A percentile compares a stretch with the other conserved stretches of the same genome.
phyloP scores from a whole-genome alignment of 2,888 invertebrate genomes.

The Pristionchus exspectatus region DNA sequence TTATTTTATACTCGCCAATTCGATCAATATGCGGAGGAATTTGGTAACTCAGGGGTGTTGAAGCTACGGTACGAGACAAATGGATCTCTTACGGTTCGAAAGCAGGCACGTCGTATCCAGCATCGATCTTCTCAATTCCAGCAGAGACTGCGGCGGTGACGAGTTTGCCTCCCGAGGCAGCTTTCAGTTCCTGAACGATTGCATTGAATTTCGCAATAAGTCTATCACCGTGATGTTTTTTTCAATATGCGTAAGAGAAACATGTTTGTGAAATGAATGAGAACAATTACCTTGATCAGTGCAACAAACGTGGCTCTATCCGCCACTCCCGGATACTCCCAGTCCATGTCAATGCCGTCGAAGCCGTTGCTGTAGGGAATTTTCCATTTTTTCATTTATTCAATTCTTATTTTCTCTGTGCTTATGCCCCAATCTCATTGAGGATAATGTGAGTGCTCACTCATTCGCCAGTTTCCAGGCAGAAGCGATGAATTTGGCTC shows the following conservation, averaged over 20 bases:
- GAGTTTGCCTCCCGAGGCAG: neutral
- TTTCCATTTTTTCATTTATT: neutral
- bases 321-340: slow-evolving; percentile 43
- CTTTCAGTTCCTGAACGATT: slow-evolving; percentile 37
- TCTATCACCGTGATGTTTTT: no score
- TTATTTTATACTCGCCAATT: neutral
- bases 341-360: slow-evolving; percentile 54
- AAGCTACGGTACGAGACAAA: no score
- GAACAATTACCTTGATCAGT: slow-evolving; percentile 2
- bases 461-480: slow-evolving; percentile 51
- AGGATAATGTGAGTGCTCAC: neutral
- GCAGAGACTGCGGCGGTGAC: slow-evolving; percentile 43
- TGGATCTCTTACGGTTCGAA: slow-evolving; percentile 20
- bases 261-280: neutral
- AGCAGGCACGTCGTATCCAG: slow-evolving; percentile 46
- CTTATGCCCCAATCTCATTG: neutral
- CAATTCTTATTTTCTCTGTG: neutral
- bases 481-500: slow-evolving; percentile 26
- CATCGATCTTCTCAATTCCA: slow-evolving; percentile 43
- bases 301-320: slow-evolving; percentile 47
- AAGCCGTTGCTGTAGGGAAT: neutral
- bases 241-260: neutral
- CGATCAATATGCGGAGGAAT: neutral
- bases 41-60: no score
- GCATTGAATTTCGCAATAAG: neutral